These are phyloP conservation scores for Rhyacophila brunnea DNA, from an alignment of 1,140 invertebrate species.

Conservation along the genomic window DNA sequence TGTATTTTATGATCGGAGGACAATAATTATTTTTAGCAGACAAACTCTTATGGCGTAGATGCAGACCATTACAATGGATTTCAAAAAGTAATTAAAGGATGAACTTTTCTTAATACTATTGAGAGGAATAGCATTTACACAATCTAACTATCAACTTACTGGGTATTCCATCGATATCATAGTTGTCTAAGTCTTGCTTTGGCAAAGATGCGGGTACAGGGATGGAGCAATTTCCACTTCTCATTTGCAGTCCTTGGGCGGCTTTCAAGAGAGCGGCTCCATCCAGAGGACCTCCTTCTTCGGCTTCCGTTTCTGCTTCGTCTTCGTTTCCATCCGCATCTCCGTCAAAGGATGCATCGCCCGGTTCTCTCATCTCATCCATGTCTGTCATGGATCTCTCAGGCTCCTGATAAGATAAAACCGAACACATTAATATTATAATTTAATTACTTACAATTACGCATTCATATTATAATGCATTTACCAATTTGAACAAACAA, in stretches of 20 bases:
- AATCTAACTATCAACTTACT: conserved; percentile 52
- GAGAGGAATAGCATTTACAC: too few species aligned
- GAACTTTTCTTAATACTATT: too few species aligned
- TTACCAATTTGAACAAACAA: too few species aligned
- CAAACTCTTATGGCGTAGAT: too few species aligned
- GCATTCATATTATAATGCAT: too few species aligned
- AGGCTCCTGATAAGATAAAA: background rate
- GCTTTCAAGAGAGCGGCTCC: conserved; percentile 73
- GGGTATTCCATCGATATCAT: conserved; percentile 76
- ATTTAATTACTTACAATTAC: too few species aligned
- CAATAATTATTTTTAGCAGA: too few species aligned
- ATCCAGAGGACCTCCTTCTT: conserved; percentile 80
- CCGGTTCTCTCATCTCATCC: conserved; percentile 5
- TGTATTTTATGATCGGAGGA: too few species aligned
- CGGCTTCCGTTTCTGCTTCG: conserved; percentile 48
- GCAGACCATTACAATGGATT: too few species aligned
- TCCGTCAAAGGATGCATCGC: conserved; percentile 8
- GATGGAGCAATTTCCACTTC: conserved; percentile 19
- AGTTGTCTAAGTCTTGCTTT: conserved; percentile 38
- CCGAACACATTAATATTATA: background rate
- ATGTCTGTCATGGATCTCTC: background rate
- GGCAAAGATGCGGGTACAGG: conserved; percentile 24
- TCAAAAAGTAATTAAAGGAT: too few species aligned
- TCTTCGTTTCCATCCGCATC: conserved; percentile 34
- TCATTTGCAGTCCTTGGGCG: conserved; percentile 52